Evolutionary conservation across 2,797 vertebrate genomes (phyloP).

Genomic region (Siniperca undulata): DNA sequence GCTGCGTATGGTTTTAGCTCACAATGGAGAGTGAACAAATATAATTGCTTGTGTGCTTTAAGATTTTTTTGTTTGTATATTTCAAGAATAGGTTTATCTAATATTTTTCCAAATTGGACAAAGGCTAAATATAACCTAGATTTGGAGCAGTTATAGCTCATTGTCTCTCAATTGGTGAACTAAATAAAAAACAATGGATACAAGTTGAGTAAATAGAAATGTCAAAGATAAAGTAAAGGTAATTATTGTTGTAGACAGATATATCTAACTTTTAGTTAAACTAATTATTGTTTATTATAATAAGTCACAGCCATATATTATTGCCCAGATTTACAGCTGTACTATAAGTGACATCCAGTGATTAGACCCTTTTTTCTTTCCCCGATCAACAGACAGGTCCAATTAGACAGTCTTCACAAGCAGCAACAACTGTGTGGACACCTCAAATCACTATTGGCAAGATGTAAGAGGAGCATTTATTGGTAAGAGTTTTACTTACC

Average conservation of each 20-base stretch:
- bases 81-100: constrained; percentile 45
- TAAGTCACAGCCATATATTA: constrained; percentile 6
- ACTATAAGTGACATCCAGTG: constrained; percentile 8
- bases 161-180: neutral
- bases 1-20: constrained; percentile 89
- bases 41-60: constrained; percentile 87
- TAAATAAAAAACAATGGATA: neutral
- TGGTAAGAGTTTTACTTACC: constrained; percentile 57
- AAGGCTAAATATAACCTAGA: constrained; percentile 12
- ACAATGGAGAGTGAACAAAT: constrained; percentile 84
- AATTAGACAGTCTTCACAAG: constrained; percentile 69
- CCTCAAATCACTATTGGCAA: constrained; percentile 69
- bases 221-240: neutral
- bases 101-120: constrained; percentile 39
- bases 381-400: constrained; percentile 55
- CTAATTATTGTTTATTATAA: constrained; percentile 18
- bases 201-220: neutral
- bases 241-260: constrained; percentile 12
- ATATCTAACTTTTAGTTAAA: neutral
- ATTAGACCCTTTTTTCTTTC: constrained; percentile 14
- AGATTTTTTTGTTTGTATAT: constrained; percentile 67
- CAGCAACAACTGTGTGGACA: constrained; percentile 62
- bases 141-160: constrained; percentile 20
- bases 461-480: constrained; percentile 53
- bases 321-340: constrained; percentile 6